phyloP scores from a whole-genome alignment of 2,888 invertebrate species.

The Oasisia sp. region DNA sequence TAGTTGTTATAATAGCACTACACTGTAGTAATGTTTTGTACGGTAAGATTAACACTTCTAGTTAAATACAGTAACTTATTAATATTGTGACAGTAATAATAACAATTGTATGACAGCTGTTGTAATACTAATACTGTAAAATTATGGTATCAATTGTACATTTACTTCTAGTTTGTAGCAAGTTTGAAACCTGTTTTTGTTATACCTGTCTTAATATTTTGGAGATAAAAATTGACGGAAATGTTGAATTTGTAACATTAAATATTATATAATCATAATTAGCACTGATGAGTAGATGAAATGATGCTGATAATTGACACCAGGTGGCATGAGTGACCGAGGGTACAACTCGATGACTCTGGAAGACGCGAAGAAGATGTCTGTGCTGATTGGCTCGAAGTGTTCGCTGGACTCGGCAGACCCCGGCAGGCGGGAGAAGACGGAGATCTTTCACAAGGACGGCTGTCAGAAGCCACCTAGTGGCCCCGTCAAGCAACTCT shows the following conservation, averaged over 20 bases:
- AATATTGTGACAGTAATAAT: not conserved
- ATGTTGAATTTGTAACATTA: not conserved
- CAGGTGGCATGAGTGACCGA: slow-evolving; percentile 67
- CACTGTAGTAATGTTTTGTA: no score
- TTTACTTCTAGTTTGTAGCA: no score
- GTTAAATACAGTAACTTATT: no score
- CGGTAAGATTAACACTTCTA: no score
- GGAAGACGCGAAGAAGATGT: slow-evolving; percentile 61
- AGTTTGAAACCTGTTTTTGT: no score
- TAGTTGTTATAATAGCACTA: no score
- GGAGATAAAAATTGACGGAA: not conserved
- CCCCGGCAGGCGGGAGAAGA: not conserved
- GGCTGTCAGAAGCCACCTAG: slow-evolving; percentile 19
- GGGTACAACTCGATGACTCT: slow-evolving; percentile 69
- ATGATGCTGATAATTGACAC: not conserved
- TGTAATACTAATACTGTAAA: no score
- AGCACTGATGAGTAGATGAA: not conserved
- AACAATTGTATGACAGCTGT: no score
- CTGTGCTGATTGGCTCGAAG: slow-evolving; percentile 40
- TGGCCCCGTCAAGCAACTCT: slow-evolving; percentile 21
- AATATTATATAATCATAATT: not conserved
- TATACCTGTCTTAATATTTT: not conserved
- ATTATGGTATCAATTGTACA: no score
- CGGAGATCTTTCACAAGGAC: slow-evolving; percentile 23
- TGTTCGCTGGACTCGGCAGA: slow-evolving; percentile 39